phyloP scores from a whole-genome alignment of 2,113 vertebrate species.

The crab-eating macaque (Macaca fascicularis) region T2T-MFA8v1.1 NC_088393.1:6100001-6100500 shows the following conservation, averaged over 20 bases:
- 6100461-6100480: not conserved
- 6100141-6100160: not conserved
- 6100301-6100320: slow-evolving; percentile 64
- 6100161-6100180: not conserved
- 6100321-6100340: slow-evolving; percentile 80
- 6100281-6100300: not conserved
- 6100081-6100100: not conserved
- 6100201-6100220: not conserved
- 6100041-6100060: too few relatives aligned
- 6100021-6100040: not conserved
- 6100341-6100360: slow-evolving; percentile 79
- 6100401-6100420: not conserved
- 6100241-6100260: not conserved
- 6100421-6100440: not conserved
- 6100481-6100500: accelerated
- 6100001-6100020: not conserved
- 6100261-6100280: not conserved
- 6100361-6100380: slow-evolving; percentile 76
- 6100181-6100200: accelerated
- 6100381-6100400: slow-evolving; percentile 38
- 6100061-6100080: not conserved
- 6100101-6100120: not conserved
- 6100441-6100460: not conserved
- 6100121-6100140: not conserved
- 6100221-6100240: accelerated